These are phyloP conservation scores for Apteryx mantelli DNA, from an alignment of 2,113 vertebrate species.

Conservation along the genomic window DNA sequence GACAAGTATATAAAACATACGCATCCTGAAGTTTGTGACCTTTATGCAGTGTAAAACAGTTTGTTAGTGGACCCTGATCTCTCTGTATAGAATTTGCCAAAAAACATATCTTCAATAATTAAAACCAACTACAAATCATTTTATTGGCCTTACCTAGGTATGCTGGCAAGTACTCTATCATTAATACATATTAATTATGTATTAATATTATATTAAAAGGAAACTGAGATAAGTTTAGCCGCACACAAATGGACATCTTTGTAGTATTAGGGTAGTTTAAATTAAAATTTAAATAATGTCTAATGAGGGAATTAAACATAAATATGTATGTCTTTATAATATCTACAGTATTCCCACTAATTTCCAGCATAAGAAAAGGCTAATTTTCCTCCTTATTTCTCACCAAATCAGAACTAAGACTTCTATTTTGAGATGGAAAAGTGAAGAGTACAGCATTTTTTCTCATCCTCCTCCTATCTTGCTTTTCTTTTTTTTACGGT, in stretches of 20 bases:
- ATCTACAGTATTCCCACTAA: neutral
- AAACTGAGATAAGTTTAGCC: neutral
- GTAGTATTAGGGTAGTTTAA: neutral
- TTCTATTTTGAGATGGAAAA: neutral
- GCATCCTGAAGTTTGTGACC: neutral
- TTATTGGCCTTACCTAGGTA: neutral
- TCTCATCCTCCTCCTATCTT: neutral
- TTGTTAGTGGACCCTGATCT: neutral
- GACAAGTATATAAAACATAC: conserved; percentile 29
- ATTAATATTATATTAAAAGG: neutral
- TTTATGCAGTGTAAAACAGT: neutral
- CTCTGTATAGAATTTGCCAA: neutral
- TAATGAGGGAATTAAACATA: neutral
- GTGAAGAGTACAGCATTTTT: neutral
- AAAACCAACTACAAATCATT: neutral
- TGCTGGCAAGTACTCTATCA: neutral
- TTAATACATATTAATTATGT: neutral
- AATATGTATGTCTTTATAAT: neutral
- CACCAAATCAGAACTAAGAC: neutral
- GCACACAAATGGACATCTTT: neutral
- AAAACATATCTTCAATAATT: neutral
- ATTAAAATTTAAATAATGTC: neutral
- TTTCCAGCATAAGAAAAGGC: neutral
- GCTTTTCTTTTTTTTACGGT: neutral
- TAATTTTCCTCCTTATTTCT: neutral